Conservation (phyloP, 2,113 vertebrate genomes). For the Eublepharis macularius region DNA sequence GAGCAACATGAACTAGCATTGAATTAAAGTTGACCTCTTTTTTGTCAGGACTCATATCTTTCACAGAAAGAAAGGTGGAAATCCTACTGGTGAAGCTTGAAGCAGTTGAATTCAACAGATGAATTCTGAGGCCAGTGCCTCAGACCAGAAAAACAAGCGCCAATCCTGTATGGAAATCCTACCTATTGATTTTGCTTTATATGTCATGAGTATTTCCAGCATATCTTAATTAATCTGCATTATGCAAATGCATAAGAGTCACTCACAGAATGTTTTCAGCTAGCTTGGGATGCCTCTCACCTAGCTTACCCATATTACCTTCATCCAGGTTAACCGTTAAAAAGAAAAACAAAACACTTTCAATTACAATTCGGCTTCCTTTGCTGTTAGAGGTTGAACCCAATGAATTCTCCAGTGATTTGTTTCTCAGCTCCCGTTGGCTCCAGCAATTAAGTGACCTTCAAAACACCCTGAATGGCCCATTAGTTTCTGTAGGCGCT, state of each 20-base stretch:
- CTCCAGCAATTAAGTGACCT: slow-evolving; percentile 30
- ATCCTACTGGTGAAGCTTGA: too few relatives aligned
- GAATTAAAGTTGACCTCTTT: not conserved
- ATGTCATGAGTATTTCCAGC: not conserved
- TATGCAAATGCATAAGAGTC: not conserved
- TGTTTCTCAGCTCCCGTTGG: not conserved
- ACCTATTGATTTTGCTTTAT: not conserved
- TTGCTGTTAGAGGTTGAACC: not conserved
- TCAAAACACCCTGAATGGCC: slow-evolving; percentile 41
- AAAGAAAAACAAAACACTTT: not conserved
- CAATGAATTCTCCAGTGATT: not conserved
- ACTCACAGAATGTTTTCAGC: not conserved
- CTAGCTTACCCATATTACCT: not conserved
- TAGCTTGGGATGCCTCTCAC: not conserved
- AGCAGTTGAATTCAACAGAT: not conserved
- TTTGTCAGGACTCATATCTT: not conserved
- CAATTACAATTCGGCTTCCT: not conserved
- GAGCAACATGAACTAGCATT: not conserved
- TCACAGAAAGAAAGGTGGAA: not conserved
- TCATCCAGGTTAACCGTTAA: not conserved
- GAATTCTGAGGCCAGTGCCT: not conserved
- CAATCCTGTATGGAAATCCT: not conserved
- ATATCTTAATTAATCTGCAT: not conserved
- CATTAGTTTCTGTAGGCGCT: slow-evolving; percentile 28
- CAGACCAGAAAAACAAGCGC: not conserved